phyloP scores from a whole-genome alignment of 2,797 vertebrate species.

The Danionella dracula region DNA sequence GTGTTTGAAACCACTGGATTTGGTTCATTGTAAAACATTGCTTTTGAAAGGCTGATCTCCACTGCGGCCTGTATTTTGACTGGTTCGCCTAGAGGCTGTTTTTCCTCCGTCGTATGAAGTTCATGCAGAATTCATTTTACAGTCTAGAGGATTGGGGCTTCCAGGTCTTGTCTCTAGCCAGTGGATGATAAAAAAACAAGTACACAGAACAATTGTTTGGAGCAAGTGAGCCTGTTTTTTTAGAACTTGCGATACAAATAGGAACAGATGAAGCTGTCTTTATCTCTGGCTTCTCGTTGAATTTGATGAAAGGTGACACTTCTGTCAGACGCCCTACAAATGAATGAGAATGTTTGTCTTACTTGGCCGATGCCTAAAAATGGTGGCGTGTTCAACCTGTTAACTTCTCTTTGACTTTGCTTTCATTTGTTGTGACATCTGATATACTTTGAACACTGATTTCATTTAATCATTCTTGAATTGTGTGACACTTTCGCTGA shows the following conservation, averaged over 20 bases:
- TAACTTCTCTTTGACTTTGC: slow-evolving; percentile 20
- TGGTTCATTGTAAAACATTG: slow-evolving; percentile 20
- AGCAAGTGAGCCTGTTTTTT: not conserved
- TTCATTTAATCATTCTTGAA: slow-evolving; percentile 37
- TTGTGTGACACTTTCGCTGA: slow-evolving; percentile 34
- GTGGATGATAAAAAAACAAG: slow-evolving; percentile 44
- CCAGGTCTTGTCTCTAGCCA: slow-evolving; percentile 42
- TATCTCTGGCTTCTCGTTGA: not conserved
- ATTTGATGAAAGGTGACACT: slow-evolving; percentile 8
- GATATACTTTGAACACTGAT: slow-evolving; percentile 32
- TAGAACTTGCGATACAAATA: not conserved
- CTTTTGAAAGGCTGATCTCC: slow-evolving; percentile 34
- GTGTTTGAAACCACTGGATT: slow-evolving; percentile 2
- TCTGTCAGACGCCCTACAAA: not conserved
- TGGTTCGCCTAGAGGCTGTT: slow-evolving; percentile 51
- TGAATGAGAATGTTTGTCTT: slow-evolving; percentile 6
- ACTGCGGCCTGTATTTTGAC: slow-evolving; percentile 31
- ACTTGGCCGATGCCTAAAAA: slow-evolving; percentile 22
- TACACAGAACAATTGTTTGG: not conserved
- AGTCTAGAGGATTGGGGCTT: slow-evolving; percentile 50
- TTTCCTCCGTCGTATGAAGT: slow-evolving; percentile 53
- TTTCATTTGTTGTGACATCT: slow-evolving; percentile 43
- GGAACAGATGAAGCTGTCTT: not conserved
- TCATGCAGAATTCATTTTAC: slow-evolving; percentile 48
- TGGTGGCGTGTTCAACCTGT: not conserved